Evolutionary conservation across 2,113 vertebrate species (phyloP), one percentile per base, ranked within the genome.

Genomic region (Clarias gariepinus): DNA sequence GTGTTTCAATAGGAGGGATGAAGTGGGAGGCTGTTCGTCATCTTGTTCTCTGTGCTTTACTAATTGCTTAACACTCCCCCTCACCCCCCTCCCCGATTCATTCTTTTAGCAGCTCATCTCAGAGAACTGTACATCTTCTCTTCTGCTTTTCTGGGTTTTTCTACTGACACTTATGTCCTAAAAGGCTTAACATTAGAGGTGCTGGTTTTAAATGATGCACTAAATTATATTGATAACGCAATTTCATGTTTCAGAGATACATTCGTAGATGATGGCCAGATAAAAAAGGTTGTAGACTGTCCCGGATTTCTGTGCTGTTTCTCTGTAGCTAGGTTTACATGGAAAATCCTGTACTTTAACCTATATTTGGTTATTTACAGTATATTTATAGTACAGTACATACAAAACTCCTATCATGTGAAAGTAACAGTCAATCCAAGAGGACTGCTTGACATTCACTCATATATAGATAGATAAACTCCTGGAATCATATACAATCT

Each of bases 1-100:
- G 66, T 33, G 81, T 71, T 64, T 83, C 71, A 87, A 66, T 85
- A n/a, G 79, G 23, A 36, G 71, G 85, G 61, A 69, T 73, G 64
- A 83, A 36, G 55, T 85, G 88, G 60, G 71, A 84, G 84, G 74
- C 86, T 88, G 89, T 84, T 87, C 76, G n/a, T 88, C 52, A 47
- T 83, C 81, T 80, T 87, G 33, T 87, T 89, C 82, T 76, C 81
- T 73, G 83, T 83, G 80, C 88, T 89, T 16, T 74, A 81, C 81
- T 90, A 84, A 88, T 88, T 82, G 73, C 86, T 90, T 81, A 88
- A 87, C 86, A 83, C 86, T 83, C 52, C 21, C 58, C 55, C 52
- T 8, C 47, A 6, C 47, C 52, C 21, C 66, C 55, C 33, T 47
- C 47, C 6, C 47, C 15, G 68, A 71, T 55, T 79, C 64, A 86